These are phyloP conservation scores for Oceanodroma leucorhoa DNA, from an alignment of 2,797 vertebrate genomes.

Conservation along the genomic window DNA sequence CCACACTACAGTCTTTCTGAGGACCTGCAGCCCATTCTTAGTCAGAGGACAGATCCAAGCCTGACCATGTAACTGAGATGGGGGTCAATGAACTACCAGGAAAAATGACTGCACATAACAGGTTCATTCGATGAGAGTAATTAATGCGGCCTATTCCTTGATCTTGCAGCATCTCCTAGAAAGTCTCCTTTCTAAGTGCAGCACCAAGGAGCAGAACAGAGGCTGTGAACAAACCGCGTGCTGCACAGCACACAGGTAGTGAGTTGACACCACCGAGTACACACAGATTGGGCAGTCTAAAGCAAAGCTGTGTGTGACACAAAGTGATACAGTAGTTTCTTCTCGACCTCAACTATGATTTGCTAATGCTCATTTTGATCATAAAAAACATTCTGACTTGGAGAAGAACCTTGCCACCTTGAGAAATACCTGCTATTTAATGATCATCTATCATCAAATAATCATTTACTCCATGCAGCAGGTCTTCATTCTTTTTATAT, in stretches of 20 bases:
- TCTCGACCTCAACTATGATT: background rate
- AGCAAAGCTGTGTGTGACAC: background rate
- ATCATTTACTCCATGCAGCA: background rate
- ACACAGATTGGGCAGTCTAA: background rate
- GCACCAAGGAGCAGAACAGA: background rate
- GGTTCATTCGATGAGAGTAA: background rate
- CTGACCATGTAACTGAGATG: background rate
- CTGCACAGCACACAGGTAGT: accelerated
- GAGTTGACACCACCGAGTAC: background rate
- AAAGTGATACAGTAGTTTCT: background rate
- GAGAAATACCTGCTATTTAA: background rate
- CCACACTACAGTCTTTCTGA: background rate
- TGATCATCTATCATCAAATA: background rate
- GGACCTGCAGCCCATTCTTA: background rate
- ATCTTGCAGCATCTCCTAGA: slow-evolving; percentile 12
- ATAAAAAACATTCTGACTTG: background rate
- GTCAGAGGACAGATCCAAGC: background rate
- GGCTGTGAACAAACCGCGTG: background rate
- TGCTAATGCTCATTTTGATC: background rate
- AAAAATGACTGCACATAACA: background rate
- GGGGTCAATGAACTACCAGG: slow-evolving; percentile 11
- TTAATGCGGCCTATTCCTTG: background rate
- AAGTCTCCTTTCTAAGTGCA: background rate
- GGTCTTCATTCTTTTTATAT: background rate
- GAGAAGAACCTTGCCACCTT: background rate